Evolutionary conservation across 2,113 vertebrate genomes (phyloP).

Genomic region (Dendrocopos noguchii): DNA sequence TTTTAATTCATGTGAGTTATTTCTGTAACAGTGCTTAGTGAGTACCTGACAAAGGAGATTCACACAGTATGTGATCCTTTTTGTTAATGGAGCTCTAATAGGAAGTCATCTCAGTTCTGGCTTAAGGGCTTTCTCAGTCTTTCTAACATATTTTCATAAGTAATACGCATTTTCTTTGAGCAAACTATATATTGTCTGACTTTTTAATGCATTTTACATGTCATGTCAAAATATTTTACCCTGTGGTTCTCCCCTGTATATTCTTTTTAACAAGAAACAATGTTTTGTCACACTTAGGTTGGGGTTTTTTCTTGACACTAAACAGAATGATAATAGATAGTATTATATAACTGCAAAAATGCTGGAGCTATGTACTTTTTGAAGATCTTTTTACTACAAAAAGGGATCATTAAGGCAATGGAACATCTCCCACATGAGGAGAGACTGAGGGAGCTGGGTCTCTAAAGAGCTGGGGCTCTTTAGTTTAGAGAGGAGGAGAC

Average conservation of each 20-base stretch:
- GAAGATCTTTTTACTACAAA: neutral
- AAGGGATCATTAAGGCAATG: too few relatives aligned
- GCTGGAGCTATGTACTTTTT: neutral
- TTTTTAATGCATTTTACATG: neutral
- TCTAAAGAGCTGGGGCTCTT: too few relatives aligned
- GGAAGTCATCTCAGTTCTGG: neutral
- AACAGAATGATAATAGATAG: neutral
- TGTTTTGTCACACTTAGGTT: neutral
- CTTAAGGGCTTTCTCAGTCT: neutral
- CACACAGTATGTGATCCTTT: neutral
- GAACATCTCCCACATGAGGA: too few relatives aligned
- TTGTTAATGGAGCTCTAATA: neutral
- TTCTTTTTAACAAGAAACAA: neutral
- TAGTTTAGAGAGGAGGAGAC: too few relatives aligned
- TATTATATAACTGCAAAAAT: neutral
- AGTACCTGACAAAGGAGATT: neutral
- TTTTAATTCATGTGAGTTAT: neutral
- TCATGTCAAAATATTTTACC: neutral
- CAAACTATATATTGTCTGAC: neutral
- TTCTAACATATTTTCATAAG: neutral
- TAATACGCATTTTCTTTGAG: neutral
- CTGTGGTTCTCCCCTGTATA: neutral
- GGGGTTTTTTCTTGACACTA: neutral
- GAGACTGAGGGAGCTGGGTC: too few relatives aligned
- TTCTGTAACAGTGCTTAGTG: neutral